Evolutionary conservation across 2,797 vertebrate genomes (phyloP), one percentile per base, ranked within the genome.

Genomic region (Tachyglossus aculeatus): DNA sequence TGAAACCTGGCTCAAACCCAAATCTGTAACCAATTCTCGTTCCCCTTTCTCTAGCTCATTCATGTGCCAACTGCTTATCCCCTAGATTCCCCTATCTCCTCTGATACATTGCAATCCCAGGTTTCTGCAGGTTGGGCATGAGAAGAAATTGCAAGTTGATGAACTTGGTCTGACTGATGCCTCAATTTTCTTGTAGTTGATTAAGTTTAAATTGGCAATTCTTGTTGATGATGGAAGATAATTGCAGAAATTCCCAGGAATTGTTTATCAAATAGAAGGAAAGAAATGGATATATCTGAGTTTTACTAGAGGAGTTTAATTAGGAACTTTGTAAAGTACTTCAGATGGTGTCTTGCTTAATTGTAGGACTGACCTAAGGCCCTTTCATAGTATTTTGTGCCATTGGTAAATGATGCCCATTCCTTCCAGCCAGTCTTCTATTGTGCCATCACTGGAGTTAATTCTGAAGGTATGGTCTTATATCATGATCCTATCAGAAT

Each of bases 131-230:
- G 66, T 73, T 3, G 1, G 54, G 57, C 81, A 57, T 6, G 37
- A 29, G 55, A 54, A 78, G 67, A 45, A 59, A 65, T 81, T 56
- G 50, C 55, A 44, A 71, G 53, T 45, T 50, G 19, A 24, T 33
- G 52, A 32, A 1, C 31, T 77, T 88, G 82, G 86, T 85, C 79
- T 39, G 5, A 12, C n/a, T n/a, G n/a, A n/a, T 47, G 84, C 81
- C 84, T 84, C 72, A 39, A 38, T 83, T 86, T 83, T 61, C 56
- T 34, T 57, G 67, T 74, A 55, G 77, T 67, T 83, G 80, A 84
- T 84, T 87, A 75, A 68, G 64, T 77, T 91, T 87, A 89, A 88
- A 89, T 87, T 85, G 87, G 53, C 67, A 84, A 34, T 88, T 87
- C 87, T 88, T 85, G 80, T 71, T 72, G 84, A 71, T 82, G 74